Percentiles rank a stretch among this genome's conserved stretches.
phyloP scores from a whole-genome alignment of 2,888 invertebrate genomes.

The Encarsia formosa region DNA sequence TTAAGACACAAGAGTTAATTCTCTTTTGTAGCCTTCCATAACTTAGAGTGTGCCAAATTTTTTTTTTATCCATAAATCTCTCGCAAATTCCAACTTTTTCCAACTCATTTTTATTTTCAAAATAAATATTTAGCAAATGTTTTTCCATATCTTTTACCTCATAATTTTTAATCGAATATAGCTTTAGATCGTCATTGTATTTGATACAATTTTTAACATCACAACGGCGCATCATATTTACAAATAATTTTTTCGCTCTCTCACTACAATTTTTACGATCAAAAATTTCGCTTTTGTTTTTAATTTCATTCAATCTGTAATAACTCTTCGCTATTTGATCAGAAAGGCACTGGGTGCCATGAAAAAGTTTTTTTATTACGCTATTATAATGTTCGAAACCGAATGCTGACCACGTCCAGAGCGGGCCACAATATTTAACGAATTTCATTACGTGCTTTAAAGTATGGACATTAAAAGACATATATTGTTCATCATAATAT shows the following conservation, averaged over 20 bases:
- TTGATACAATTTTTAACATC: not conserved
- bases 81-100: too few relatives aligned
- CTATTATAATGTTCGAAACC: conserved; percentile 20
- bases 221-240: not conserved
- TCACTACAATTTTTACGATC: not conserved
- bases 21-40: too few relatives aligned
- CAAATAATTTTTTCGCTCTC: not conserved
- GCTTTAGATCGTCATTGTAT: not conserved
- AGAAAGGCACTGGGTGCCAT: too few relatives aligned
- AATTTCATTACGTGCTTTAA: conserved; percentile 16
- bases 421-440: conserved; percentile 11
- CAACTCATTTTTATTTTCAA: too few relatives aligned
- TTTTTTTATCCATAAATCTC: too few relatives aligned
- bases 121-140: too few relatives aligned
- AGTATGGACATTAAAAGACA: conserved; percentile 20
- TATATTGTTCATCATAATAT: not conserved
- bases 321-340: conserved; percentile 11
- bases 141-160: too few relatives aligned
- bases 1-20: too few relatives aligned
- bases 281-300: not conserved
- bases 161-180: too few relatives aligned
- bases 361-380: conserved; percentile 9
- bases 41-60: too few relatives aligned
- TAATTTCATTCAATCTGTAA: conserved; percentile 1
- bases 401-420: conserved; percentile 19